A percentile compares a stretch with the other conserved stretches of the same genome.
These are phyloP conservation scores for Rhodinocichla rosea DNA, from an alignment of 2,113 vertebrate genomes.

Conservation along the genomic window DNA sequence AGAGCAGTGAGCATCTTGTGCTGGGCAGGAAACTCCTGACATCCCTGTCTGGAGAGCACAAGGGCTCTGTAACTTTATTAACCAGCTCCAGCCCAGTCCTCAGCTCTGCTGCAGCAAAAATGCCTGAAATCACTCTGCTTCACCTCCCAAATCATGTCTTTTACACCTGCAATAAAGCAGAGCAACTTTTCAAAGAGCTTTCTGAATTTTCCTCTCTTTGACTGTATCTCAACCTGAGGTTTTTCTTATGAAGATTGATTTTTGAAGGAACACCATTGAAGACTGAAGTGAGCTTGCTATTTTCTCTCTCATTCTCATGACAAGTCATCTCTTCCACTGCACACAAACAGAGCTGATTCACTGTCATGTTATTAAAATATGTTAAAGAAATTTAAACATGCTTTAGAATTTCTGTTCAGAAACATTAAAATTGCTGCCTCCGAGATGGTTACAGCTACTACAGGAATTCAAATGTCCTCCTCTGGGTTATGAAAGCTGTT, in stretches of 20 bases:
- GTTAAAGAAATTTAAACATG: not conserved
- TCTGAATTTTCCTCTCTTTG: not conserved
- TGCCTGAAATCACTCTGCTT: not conserved
- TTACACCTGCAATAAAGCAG: not conserved
- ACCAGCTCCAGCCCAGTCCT: not conserved
- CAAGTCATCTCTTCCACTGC: not conserved
- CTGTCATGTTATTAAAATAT: conserved; percentile 7
- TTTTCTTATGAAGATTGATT: not conserved
- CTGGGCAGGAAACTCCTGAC: not conserved
- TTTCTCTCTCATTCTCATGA: not conserved
- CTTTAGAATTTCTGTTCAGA: not conserved
- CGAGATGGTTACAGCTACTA: not conserved
- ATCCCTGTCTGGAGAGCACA: not conserved
- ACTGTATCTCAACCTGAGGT: not conserved
- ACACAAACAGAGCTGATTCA: conserved; percentile 14
- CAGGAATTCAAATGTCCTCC: not conserved
- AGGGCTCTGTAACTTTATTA: not conserved
- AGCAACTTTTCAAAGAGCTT: not conserved
- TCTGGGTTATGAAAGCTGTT: not conserved
- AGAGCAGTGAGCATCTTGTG: not conserved
- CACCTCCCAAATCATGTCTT: not conserved
- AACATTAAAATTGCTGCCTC: not conserved
- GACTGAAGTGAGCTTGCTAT: not conserved
- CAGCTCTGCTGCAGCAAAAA: not conserved
- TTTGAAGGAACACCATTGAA: not conserved